These are phyloP conservation scores for Polyploca ridens DNA, from an alignment of 2,888 invertebrate genomes.

Conservation along the genomic window DNA sequence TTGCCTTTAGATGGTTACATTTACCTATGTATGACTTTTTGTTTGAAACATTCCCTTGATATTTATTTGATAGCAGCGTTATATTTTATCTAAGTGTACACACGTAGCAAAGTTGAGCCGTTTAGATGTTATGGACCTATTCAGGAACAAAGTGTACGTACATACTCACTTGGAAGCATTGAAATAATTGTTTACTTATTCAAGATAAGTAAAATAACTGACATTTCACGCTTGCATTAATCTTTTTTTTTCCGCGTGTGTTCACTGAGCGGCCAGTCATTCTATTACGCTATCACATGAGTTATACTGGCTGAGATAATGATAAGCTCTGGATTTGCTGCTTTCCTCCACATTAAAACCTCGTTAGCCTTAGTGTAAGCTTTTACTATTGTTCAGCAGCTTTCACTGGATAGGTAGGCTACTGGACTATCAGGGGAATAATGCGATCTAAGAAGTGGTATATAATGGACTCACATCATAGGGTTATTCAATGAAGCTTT, in stretches of 20 bases:
- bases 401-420: conserved; percentile 38
- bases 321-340: conserved; percentile 66
- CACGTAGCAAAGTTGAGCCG: conserved; percentile 21
- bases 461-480: background rate
- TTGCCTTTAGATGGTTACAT: conserved; percentile 59
- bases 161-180: background rate
- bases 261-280: conserved; percentile 52
- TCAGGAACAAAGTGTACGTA: background rate
- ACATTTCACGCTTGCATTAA: background rate
- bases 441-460: background rate
- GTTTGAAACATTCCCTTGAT: conserved; percentile 28
- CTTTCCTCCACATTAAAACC: conserved; percentile 74
- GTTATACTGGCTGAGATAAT: conserved; percentile 69
- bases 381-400: conserved; percentile 57
- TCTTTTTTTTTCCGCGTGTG: conserved; percentile 28
- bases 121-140: background rate
- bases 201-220: background rate
- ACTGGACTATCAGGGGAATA: background rate
- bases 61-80: conserved; percentile 22
- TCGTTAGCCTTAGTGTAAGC: conserved; percentile 70
- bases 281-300: conserved; percentile 65
- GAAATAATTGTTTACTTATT: background rate
- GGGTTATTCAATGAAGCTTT: background rate
- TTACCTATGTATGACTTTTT: conserved; percentile 38
- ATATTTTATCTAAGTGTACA: conserved; percentile 19